phyloP scores from a whole-genome alignment of 2,888 invertebrate genomes.

The Oxytorus armatus region DNA sequence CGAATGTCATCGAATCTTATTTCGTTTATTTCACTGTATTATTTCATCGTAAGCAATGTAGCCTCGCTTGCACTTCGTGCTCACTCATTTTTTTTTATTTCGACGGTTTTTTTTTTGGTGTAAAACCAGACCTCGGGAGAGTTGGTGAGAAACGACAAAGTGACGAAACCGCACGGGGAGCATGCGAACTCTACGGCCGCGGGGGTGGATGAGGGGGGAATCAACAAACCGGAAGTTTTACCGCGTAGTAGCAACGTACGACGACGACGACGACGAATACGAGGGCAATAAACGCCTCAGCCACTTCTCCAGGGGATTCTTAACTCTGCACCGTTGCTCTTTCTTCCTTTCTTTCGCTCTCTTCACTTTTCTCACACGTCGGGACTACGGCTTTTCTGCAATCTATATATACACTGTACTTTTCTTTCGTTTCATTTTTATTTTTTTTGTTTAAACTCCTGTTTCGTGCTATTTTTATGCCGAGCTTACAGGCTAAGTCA shows the following conservation, averaged over 20 bases:
- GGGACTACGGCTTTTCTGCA: constrained; percentile 26
- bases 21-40: no score
- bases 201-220: constrained; percentile 39
- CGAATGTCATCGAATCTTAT: not conserved
- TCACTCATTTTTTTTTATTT: not conserved
- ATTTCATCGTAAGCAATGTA: not conserved
- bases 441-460: constrained; percentile 29
- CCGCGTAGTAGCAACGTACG: constrained; percentile 53
- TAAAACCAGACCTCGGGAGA: not conserved
- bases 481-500: constrained; percentile 21
- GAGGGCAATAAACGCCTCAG: constrained; percentile 67
- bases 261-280: constrained; percentile 51
- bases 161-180: not conserved
- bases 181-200: not conserved
- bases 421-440: constrained; percentile 21
- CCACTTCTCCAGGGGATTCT: constrained; percentile 64
- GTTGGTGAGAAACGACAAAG: not conserved
- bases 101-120: constrained; percentile 7
- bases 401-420: constrained; percentile 1
- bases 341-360: constrained; percentile 6
- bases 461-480: constrained; percentile 51
- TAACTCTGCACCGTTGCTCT: constrained; percentile 45
- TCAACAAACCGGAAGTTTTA: constrained; percentile 64
- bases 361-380: constrained; percentile 12
- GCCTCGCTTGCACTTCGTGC: not conserved